Evolutionary conservation across 2,797 vertebrate genomes (phyloP), one percentile per base, ranked within the genome.

Genomic region (Danio aesculapii): DNA sequence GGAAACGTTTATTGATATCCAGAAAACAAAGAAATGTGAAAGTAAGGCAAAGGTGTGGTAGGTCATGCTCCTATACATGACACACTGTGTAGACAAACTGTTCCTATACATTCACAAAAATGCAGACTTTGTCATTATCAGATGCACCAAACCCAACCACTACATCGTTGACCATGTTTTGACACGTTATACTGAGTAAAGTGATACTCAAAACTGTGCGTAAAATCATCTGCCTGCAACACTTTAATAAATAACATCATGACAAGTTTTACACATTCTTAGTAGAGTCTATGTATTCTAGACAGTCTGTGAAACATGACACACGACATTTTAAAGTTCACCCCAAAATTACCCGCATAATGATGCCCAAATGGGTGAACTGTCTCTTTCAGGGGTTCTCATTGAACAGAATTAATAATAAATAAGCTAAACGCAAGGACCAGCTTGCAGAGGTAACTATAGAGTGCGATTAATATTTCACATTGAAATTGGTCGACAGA

Each of bases 1-100:
- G 62, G 21, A 9, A 21, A 77, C 70, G 77, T 75, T 86, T 79
- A 75, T 55, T 84, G 72, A 73, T 64, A 43, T 63, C 76, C 61
- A 75, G 61, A 81, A 41, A 55, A 61, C 39, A 3, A 49, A 73
- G 21, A 74, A 74, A 74, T 66, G 19, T 19, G 16, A 81, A 66
- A 67, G 52, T 81, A 81, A 81, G 61, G 62, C 52, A 81, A 67
- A 58, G 41, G 61, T 67, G 52, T 49, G 67, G 62, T 6, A 57
- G 59, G 21, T 81, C 69, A 72, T 30, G 39, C 19, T 79, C 11
- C 21, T 6, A 64, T 12, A 8, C 46, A 71, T 16, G 49, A 79
- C 67, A 66, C 43, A 39, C 41, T 58, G 50, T 58, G 50, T 46
- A 57, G 59, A 73, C 58, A 49, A 80, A 73, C 8, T 13, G 12